Percentiles rank a stretch among this genome's conserved stretches.
Evolutionary conservation across 2,888 invertebrate species (phyloP).

Genomic region (Penaeus monodon): DNA sequence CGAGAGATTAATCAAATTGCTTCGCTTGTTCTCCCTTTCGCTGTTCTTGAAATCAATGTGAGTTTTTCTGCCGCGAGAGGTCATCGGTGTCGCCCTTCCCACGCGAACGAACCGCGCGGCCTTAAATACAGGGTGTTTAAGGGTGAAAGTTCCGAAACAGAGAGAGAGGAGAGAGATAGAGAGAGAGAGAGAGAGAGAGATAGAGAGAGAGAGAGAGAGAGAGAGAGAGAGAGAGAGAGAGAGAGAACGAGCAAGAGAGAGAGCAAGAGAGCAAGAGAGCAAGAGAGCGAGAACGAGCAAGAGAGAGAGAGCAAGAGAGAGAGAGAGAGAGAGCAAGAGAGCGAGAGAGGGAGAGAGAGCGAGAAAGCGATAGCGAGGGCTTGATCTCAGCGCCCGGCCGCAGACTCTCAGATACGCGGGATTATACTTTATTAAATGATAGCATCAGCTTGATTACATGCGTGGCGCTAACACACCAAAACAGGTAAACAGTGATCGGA

Average conservation of each 20-base stretch:
- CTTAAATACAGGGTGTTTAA: too few species aligned
- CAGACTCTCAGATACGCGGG: slow-evolving; percentile 7
- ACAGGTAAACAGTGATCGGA: slow-evolving; percentile 14
- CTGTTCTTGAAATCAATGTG: too few species aligned
- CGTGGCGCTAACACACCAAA: slow-evolving; percentile 24
- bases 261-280: background rate
- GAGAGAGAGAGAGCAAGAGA: background rate
- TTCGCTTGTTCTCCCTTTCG: too few species aligned
- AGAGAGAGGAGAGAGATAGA: background rate
- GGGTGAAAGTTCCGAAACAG: too few species aligned
- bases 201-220: slow-evolving; percentile 18
- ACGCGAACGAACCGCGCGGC: too few species aligned
- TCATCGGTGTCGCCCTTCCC: too few species aligned
- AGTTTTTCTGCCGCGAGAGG: too few species aligned
- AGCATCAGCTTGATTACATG: slow-evolving; percentile 13
- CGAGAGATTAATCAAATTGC: too few species aligned
- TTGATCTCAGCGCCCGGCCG: too few species aligned
- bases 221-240: slow-evolving; percentile 10
- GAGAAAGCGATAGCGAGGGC: background rate
- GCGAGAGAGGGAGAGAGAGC: background rate
- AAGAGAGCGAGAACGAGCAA: background rate
- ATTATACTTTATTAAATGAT: slow-evolving; percentile 31
- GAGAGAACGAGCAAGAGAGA: background rate
- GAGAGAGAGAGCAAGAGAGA: background rate
- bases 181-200: background rate